phyloP scores from a whole-genome alignment of 2,113 vertebrate genomes.

The Megaceryle torquata region DNA sequence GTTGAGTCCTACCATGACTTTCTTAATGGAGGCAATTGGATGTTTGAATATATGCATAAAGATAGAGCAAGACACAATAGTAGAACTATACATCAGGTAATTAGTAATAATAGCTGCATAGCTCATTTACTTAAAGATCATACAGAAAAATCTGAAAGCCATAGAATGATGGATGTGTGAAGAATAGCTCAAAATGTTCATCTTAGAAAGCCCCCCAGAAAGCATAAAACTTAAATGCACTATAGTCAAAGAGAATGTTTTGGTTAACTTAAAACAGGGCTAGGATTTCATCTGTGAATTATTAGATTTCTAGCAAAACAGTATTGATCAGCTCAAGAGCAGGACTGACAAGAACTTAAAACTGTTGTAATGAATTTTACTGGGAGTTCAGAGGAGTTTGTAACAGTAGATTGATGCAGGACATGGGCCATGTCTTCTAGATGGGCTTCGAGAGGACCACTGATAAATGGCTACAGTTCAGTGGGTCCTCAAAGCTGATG shows the following conservation, averaged over 20 bases:
- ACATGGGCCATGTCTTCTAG: background rate
- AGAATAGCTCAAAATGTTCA: background rate
- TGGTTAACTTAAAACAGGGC: background rate
- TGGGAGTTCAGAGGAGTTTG: background rate
- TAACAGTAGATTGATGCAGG: background rate
- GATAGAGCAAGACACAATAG: background rate
- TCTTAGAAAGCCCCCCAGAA: background rate
- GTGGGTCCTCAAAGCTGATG: background rate
- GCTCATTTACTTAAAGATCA: background rate
- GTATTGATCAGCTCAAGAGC: background rate
- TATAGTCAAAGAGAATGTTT: background rate
- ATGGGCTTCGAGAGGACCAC: background rate
- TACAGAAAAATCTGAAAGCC: background rate
- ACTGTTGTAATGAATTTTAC: background rate
- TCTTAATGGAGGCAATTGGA: background rate
- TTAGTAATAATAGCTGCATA: background rate
- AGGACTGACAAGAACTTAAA: background rate
- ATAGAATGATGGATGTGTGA: background rate
- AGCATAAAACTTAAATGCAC: background rate
- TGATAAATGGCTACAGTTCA: background rate
- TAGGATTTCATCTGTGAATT: background rate
- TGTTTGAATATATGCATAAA: conserved; percentile 12
- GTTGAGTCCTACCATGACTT: background rate
- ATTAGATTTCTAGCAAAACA: background rate
- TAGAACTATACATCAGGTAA: background rate